Evolutionary conservation across 2,113 vertebrate genomes (phyloP).

Genomic region (Paratilapia polleni): DNA sequence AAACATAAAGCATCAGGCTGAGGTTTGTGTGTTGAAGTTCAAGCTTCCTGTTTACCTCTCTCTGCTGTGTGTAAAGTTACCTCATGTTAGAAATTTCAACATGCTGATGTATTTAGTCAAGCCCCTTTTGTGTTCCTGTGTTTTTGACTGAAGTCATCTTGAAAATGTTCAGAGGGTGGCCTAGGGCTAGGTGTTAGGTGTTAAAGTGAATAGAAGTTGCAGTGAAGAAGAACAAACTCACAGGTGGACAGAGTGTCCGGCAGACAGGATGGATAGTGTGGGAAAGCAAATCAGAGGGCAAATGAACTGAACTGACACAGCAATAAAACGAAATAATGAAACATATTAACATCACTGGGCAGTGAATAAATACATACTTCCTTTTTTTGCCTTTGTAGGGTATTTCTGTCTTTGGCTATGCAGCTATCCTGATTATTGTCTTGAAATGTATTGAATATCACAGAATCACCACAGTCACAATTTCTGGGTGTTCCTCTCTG

Average conservation of each 20-base stretch:
- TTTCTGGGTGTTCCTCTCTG: background rate
- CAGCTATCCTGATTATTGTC: background rate
- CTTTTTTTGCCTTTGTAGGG: background rate
- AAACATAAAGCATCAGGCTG: background rate
- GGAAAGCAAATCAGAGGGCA: background rate
- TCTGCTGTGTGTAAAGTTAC: background rate
- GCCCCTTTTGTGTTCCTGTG: background rate
- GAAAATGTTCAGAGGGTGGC: background rate
- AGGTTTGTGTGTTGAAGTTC: background rate
- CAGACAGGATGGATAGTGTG: background rate
- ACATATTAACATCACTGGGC: background rate
- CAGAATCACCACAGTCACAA: background rate
- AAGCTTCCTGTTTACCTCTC: constrained; percentile 2
- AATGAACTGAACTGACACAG: too few species aligned
- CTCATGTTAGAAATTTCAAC: background rate
- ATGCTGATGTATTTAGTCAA: background rate
- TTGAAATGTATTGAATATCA: background rate
- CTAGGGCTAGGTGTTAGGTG: background rate
- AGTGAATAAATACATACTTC: background rate
- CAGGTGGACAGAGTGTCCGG: background rate
- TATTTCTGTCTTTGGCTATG: background rate
- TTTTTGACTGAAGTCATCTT: background rate
- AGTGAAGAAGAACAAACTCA: background rate
- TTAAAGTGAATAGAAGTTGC: background rate
- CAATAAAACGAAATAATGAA: background rate